Base-by-base conservation (phyloP, 2,888 invertebrate species). In the Busseola fusca region DNA sequence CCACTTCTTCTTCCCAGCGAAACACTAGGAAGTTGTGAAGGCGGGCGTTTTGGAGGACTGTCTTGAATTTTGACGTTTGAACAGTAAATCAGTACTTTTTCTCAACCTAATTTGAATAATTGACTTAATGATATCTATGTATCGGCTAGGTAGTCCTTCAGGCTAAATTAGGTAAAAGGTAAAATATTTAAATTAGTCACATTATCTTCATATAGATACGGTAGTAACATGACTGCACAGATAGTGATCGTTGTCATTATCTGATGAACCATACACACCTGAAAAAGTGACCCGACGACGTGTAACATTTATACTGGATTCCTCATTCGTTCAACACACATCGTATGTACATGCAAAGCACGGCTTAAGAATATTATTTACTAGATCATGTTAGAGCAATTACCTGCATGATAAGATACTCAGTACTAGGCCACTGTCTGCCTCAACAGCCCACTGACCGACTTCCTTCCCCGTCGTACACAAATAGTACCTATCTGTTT, bases 121-220 rank as follows among this genome's bases (percentile, higher is more conserved):
- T n/a, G n/a, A n/a, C n/a, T n/a, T n/a, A n/a, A n/a, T n/a, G n/a
- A n/a, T n/a, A n/a, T n/a, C n/a, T n/a, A n/a, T n/a, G n/a, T n/a
- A n/a, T n/a, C n/a, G n/a, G n/a, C n/a, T n/a, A n/a, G n/a, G n/a
- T n/a, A n/a, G n/a, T n/a, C n/a, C n/a, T n/a, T n/a, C n/a, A n/a
- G n/a, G n/a, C n/a, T 30, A 30, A 14, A 54, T 60, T 30, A 62
- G 52, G 48, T n/a, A n/a, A n/a, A 74, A 66, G 74, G 60, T 60
- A n/a, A 59, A 66, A 74, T 59, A 74, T 74, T 74, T 42, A 60
- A 65, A 66, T 42, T 40, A 62, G 54, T 56, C 66, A 60, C 34
- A 60, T 65, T 40, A 74, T 67, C 74, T 74, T 74, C 67, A 60
- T 74, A 62, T 30, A 57, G 75, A 62, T 62, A 62, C 34, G 42